phyloP scores from a whole-genome alignment of 2,113 vertebrate species.

The Periophthalmodon schlosseri region DNA sequence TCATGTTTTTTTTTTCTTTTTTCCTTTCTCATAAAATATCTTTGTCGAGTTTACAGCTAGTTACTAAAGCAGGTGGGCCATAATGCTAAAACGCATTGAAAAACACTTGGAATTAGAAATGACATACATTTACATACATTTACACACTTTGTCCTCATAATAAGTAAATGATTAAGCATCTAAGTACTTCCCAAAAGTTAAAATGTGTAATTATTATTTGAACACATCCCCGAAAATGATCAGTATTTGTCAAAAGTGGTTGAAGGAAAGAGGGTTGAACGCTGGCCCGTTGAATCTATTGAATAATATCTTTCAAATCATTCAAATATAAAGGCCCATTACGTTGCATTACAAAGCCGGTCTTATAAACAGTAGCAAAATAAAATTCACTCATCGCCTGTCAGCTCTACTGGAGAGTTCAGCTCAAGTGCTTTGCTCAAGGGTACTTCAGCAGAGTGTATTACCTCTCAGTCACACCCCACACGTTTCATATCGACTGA shows the following conservation, averaged over 20 bases:
- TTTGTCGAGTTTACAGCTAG: conserved; percentile 37
- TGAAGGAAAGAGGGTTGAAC: background rate
- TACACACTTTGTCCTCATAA: background rate
- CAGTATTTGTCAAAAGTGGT: background rate
- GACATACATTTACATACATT: too few species aligned
- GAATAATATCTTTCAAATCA: background rate
- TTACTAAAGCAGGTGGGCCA: conserved; percentile 42
- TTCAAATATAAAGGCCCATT: background rate
- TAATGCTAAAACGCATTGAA: conserved; percentile 42
- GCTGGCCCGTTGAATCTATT: background rate
- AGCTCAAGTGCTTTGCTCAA: conserved; percentile 55
- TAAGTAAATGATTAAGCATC: background rate
- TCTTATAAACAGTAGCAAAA: conserved; percentile 9
- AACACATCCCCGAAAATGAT: background rate
- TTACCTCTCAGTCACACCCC: conserved; percentile 52
- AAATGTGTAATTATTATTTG: background rate
- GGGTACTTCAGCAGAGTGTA: conserved; percentile 62
- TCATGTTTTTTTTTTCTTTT: conserved; percentile 23
- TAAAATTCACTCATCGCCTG: conserved; percentile 16
- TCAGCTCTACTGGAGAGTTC: conserved; percentile 20
- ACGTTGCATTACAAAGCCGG: background rate
- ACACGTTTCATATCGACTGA: conserved; percentile 39
- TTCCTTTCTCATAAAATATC: conserved; percentile 25
- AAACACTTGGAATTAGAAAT: background rate
- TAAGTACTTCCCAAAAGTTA: background rate